Evolutionary conservation across 2,113 vertebrate species (phyloP).

Genomic region (Herpetotheres cachinnans): DNA sequence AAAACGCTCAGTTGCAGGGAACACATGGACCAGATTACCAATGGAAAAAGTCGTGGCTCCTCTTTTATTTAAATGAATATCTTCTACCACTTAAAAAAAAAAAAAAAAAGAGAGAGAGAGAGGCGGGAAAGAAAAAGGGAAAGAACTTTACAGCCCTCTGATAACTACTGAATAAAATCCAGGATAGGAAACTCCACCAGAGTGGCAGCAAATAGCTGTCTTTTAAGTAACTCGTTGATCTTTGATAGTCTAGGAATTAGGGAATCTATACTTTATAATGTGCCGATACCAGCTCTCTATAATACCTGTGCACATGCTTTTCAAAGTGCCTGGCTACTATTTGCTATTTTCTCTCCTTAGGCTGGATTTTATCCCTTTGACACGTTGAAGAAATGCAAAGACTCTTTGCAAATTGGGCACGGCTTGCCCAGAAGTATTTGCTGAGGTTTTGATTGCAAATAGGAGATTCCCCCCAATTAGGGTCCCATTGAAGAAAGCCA

Average conservation of each 20-base stretch:
- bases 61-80: conserved; percentile 69
- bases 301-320: accelerated
- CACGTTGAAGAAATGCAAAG: background rate
- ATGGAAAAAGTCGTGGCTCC: conserved; percentile 63
- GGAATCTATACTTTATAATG: conserved; percentile 5
- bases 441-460: background rate
- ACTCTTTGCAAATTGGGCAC: background rate
- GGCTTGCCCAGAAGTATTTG: background rate
- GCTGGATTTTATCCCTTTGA: background rate
- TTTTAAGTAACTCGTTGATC: conserved; percentile 47
- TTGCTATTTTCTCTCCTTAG: background rate
- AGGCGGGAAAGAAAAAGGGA: conserved; percentile 5
- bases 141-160: conserved; percentile 53
- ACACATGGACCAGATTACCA: conserved; percentile 78
- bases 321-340: background rate
- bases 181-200: conserved; percentile 12
- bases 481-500: background rate
- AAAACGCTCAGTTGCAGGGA: conserved; percentile 80
- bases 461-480: background rate
- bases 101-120: background rate
- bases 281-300: background rate
- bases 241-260: conserved; percentile 23
- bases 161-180: conserved; percentile 58
- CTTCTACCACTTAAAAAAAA: conserved; percentile 36
- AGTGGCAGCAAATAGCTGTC: conserved; percentile 53